Percentiles rank a stretch among this genome's conserved stretches.
These are phyloP conservation scores for Adela reaumurella DNA, from an alignment of 2,888 invertebrate species.

Conservation along the genomic window DNA sequence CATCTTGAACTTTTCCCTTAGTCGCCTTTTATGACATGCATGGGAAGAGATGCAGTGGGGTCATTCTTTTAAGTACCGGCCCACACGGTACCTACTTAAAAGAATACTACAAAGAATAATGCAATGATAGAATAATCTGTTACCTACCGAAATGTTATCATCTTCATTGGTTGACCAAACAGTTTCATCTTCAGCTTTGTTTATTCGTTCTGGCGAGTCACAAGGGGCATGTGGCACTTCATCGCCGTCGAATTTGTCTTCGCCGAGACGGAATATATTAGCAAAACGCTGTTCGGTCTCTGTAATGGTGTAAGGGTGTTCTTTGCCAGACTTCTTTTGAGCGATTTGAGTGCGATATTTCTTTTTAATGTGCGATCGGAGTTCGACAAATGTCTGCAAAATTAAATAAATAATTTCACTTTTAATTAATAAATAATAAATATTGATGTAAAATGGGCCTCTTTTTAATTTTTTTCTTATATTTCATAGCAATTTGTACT, in stretches of 20 bases:
- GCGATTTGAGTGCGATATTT: neutral
- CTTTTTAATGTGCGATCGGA: neutral
- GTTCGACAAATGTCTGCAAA: neutral
- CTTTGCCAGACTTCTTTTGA: neutral
- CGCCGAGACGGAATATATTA: neutral
- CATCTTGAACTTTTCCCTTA: no score
- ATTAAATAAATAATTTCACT: neutral
- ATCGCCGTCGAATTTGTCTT: neutral
- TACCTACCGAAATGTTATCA: neutral
- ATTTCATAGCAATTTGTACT: no score
- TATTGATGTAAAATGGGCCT: neutral
- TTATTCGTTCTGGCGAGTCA: neutral
- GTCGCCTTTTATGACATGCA: no score
- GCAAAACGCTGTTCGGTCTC: neutral
- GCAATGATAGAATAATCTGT: neutral
- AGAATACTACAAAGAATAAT: neutral
- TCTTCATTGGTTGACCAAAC: neutral
- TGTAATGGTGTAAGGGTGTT: neutral
- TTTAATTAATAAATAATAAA: neutral
- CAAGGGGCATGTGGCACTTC: neutral
- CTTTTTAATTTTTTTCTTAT: no score
- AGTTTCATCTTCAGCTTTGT: neutral
- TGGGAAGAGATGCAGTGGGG: no score
- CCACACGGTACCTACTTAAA: no score
- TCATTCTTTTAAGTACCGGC: no score